Percentiles rank a stretch among this genome's conserved stretches.
phyloP scores from a whole-genome alignment of 2,113 vertebrate genomes.

The Actinemys pallida region DNA sequence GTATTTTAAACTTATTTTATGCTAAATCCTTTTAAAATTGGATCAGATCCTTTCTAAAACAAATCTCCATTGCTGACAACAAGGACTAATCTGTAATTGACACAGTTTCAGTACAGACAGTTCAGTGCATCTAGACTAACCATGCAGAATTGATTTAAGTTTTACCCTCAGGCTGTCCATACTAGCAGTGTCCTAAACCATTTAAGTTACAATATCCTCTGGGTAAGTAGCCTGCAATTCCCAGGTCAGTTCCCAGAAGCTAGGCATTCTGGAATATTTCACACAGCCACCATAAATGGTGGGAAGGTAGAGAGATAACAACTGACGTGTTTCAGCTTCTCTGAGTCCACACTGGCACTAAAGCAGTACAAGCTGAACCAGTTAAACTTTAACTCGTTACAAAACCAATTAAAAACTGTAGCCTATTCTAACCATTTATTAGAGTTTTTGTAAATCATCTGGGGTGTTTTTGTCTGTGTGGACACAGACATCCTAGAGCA shows the following conservation, averaged over 20 bases:
- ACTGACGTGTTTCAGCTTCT: background rate
- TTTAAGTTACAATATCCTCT: background rate
- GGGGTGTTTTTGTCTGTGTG: background rate
- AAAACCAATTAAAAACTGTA: background rate
- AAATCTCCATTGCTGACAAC: accelerated
- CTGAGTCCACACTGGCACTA: background rate
- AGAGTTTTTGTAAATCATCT: background rate
- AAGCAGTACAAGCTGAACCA: background rate
- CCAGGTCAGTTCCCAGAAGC: background rate
- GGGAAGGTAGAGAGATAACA: background rate
- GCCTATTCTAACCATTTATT: background rate
- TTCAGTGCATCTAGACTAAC: background rate
- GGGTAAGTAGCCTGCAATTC: background rate
- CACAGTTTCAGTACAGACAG: background rate
- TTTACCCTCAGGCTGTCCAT: background rate
- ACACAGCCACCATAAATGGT: background rate
- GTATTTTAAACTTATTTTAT: background rate
- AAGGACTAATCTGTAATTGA: background rate
- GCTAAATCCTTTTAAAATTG: no score
- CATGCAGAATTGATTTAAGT: background rate
- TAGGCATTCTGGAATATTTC: background rate
- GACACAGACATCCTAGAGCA: background rate
- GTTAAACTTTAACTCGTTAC: background rate
- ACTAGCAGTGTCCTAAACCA: background rate
- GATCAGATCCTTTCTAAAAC: background rate